A percentile compares a stretch with the other conserved stretches of the same genome.
Conservation (phyloP, 2,888 invertebrate genomes). For the Andrena camellia region DNA sequence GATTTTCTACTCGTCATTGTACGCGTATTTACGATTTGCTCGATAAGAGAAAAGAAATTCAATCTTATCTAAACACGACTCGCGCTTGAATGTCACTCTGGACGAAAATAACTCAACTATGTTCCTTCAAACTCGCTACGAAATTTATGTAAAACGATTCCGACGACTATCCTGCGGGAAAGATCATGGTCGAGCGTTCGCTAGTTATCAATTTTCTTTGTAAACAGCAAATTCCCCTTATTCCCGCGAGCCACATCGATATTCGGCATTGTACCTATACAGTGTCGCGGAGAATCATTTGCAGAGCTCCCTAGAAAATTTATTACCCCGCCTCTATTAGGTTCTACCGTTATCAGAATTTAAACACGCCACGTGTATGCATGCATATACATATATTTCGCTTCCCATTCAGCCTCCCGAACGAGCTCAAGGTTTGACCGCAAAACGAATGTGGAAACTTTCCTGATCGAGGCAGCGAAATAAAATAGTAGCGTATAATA, state of each 20-base stretch:
- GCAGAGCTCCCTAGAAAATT: slow-evolving; percentile 34
- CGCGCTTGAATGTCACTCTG: slow-evolving; percentile 23
- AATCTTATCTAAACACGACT: slow-evolving; percentile 17
- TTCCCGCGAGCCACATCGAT: not conserved
- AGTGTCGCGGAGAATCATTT: not conserved
- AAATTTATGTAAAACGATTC: slow-evolving; percentile 14
- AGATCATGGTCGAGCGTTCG: slow-evolving; percentile 5
- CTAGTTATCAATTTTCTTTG: not conserved
- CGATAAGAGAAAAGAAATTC: slow-evolving; percentile 13
- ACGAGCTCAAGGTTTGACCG: slow-evolving; percentile 47
- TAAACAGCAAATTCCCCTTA: not conserved
- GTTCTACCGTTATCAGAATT: not conserved
- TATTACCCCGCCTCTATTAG: slow-evolving; percentile 28
- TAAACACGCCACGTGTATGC: not conserved
- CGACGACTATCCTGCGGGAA: not conserved
- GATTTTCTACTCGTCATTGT: not conserved
- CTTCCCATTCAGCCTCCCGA: slow-evolving; percentile 40
- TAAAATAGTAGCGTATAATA: not conserved
- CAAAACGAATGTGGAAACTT: slow-evolving; percentile 20
- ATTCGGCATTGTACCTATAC: not conserved
- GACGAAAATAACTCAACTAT: slow-evolving; percentile 25
- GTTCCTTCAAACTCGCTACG: not conserved
- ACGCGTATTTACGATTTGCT: slow-evolving; percentile 3
- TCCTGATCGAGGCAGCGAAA: slow-evolving; percentile 3
- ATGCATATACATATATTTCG: not conserved